phyloP scores from a whole-genome alignment of 2,113 vertebrate genomes.

The Litocranius walleri region DNA sequence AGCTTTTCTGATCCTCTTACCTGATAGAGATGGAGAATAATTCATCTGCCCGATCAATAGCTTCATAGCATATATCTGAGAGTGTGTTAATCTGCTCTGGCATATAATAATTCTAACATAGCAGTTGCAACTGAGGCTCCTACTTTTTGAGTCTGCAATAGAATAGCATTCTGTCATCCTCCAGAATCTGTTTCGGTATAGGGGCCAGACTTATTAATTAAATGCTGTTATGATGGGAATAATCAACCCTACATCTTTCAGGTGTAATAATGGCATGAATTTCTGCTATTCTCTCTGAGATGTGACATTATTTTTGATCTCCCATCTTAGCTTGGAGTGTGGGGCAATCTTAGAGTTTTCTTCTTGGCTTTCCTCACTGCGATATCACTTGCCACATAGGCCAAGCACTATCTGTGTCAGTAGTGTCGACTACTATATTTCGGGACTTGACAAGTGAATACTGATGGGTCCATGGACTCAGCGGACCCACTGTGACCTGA shows the following conservation, averaged over 20 bases:
- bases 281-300: not conserved
- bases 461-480: not conserved
- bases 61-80: not conserved
- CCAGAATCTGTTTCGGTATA: no score
- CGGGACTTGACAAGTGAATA: not conserved
- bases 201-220: no score
- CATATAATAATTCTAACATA: not conserved
- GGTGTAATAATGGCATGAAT: not conserved
- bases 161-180: no score
- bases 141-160: no score
- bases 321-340: not conserved
- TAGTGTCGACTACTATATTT: not conserved
- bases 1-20: slow-evolving; percentile 15
- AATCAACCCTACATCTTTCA: not conserved
- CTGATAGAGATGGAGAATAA: slow-evolving; percentile 30
- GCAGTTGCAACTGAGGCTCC: not conserved
- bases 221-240: not conserved
- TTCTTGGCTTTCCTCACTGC: not conserved
- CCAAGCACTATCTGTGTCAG: not conserved
- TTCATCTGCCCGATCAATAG: slow-evolving; percentile 44
- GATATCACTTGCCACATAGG: not conserved
- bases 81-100: not conserved
- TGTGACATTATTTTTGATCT: slow-evolving; percentile 17
- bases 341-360: not conserved
- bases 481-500: not conserved